These are phyloP conservation scores for Scarus forsteni DNA, from an alignment of 2,797 vertebrate species.

Conservation along the genomic window DNA sequence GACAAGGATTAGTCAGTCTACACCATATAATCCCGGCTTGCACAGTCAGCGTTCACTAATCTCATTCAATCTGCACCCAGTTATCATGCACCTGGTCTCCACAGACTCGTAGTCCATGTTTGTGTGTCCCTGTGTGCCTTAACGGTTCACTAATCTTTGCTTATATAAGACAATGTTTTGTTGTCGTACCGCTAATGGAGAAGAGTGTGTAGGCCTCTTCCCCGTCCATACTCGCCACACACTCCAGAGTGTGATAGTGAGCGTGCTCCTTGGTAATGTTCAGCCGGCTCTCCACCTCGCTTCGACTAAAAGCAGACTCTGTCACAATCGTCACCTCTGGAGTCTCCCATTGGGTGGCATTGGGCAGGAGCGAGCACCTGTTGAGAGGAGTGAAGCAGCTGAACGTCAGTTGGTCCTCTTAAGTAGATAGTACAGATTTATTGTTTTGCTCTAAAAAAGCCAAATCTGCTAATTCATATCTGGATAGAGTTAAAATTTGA, in stretches of 20 bases:
- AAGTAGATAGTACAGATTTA: too few relatives aligned
- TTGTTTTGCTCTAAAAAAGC: too few relatives aligned
- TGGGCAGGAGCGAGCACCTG: constrained; percentile 89
- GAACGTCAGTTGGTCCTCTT: not conserved
- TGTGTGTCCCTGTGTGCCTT: constrained; percentile 2
- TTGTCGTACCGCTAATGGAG: constrained; percentile 81
- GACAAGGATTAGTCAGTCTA: constrained; percentile 69
- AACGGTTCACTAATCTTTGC: constrained; percentile 6
- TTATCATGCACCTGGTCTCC: constrained; percentile 59
- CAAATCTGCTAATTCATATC: too few relatives aligned
- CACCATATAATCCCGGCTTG: constrained; percentile 75
- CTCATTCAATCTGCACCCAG: constrained; percentile 73
- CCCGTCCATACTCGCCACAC: constrained; percentile 89
- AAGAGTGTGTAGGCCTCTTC: constrained; percentile 90
- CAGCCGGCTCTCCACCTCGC: constrained; percentile 91
- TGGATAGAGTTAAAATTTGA: too few relatives aligned
- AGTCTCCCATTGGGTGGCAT: constrained; percentile 84
- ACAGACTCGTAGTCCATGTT: constrained; percentile 40
- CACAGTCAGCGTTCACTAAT: constrained; percentile 81
- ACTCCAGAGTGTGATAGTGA: constrained; percentile 89
- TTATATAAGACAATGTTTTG: not conserved
- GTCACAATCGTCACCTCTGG: constrained; percentile 84
- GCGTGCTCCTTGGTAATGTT: constrained; percentile 88
- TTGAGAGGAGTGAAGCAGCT: not conserved
- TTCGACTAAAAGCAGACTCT: constrained; percentile 85